Evolutionary conservation across 2,797 vertebrate species (phyloP), one percentile per base, ranked within the genome.

Genomic region (Cynopterus sphinx): DNA sequence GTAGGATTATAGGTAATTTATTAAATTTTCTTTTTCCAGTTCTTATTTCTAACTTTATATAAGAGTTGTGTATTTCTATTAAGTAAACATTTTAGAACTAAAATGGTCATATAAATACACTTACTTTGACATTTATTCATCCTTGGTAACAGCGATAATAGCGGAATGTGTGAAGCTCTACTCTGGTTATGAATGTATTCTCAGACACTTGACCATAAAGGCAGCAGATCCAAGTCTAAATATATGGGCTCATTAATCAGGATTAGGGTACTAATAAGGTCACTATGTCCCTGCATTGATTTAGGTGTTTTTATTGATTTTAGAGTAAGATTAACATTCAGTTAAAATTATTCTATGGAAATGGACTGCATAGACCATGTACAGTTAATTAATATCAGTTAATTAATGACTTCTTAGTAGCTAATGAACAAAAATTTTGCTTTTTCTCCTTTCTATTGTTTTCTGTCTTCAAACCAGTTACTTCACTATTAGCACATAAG

Each of bases 1-100:
- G 13, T 79, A 13, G 28, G 17, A 75, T 70, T 92, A 63, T 81
- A 33, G 6, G 5, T 24, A 24, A 70, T 84, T 91, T 63, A 61
- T 83, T 61, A 43, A 57, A 83, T 93, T 67, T 84, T 75, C 61
- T 81, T 73, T 86, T 43, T 43, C n/a, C 65, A 73, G 31, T 5
- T 87, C 55, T 70, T 57, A 78, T 53, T 93, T 91, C 51, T 78
- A 79, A 87, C 86, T 96, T 87, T 59, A 87, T 19, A 10, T 70
- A 74, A 90, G 10, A 65, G 31, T 87, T 71, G 95, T 73, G 6
- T 84, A 75, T 90, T 88, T 59, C 16, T 87, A 93, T 67, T 94
- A 91, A 85, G 87, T 41, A 95, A 96, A 31, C 5, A 67, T 51
- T 87, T 86, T 77, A 59, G 49, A 73, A 92, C 67, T 2, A 74